A percentile compares a stretch with the other conserved stretches of the same genome.
phyloP scores from a whole-genome alignment of 1,140 invertebrate species.

The honey bee (Apis mellifera) region Amel_HAv3.1 CM009932.2:3947001-3947500 shows the following conservation, averaged over 20 bases:
- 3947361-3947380: conserved; percentile 40
- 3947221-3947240: background rate
- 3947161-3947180: background rate
- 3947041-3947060: background rate
- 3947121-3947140: conserved; percentile 15
- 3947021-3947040: background rate
- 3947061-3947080: background rate
- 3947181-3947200: conserved; percentile 17
- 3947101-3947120: background rate
- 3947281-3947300: background rate
- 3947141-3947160: conserved; percentile 1
- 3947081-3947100: background rate
- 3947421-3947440: too few relatives aligned
- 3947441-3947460: too few relatives aligned
- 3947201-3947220: conserved; percentile 18
- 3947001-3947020: background rate
- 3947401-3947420: too few relatives aligned
- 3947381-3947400: background rate
- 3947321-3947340: background rate
- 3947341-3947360: background rate
- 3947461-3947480: too few relatives aligned
- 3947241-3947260: too few relatives aligned
- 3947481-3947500: too few relatives aligned
- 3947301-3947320: background rate
- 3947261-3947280: conserved; percentile 7